These are phyloP conservation scores for Brachionus rubens DNA, from an alignment of 1,140 invertebrate species.

Conservation along the genomic window DNA sequence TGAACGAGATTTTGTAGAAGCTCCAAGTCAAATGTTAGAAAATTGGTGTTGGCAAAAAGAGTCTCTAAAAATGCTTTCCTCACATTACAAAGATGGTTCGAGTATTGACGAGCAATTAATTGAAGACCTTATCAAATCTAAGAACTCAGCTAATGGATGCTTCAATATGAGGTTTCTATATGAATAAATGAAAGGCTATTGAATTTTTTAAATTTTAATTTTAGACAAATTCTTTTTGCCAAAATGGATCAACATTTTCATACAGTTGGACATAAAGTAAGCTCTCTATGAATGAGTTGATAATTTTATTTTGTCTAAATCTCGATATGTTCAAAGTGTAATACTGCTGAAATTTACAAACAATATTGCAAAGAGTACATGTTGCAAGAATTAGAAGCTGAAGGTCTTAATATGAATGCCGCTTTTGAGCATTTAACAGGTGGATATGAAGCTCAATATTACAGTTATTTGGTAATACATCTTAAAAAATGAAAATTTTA, in stretches of 20 bases:
- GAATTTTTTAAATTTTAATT: no score
- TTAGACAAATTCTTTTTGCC: constrained; percentile 19
- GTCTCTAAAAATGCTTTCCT: constrained; percentile 62
- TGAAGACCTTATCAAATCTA: constrained; percentile 61
- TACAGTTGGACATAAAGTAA: constrained; percentile 8
- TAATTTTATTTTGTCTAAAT: not conserved
- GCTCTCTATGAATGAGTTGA: not conserved
- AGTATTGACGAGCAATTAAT: constrained; percentile 62
- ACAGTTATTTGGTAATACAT: constrained; percentile 63
- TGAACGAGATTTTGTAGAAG: constrained; percentile 65
- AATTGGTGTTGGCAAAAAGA: constrained; percentile 66
- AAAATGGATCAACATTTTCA: constrained; percentile 46
- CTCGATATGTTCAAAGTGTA: constrained; percentile 52
- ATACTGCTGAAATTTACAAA: constrained; percentile 60
- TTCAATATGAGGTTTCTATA: constrained; percentile 56
- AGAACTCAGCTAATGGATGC: constrained; percentile 62
- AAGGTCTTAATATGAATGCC: constrained; percentile 63
- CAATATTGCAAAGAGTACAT: constrained; percentile 59
- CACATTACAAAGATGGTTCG: constrained; percentile 61
- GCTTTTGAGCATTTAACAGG: constrained; percentile 63
- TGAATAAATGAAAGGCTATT: no score
- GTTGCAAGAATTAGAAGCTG: constrained; percentile 58
- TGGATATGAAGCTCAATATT: constrained; percentile 66
- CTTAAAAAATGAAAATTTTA: not conserved
- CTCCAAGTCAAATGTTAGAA: constrained; percentile 66